Evolutionary conservation across 2,113 vertebrate species (phyloP).

Genomic region (Mola mola): DNA sequence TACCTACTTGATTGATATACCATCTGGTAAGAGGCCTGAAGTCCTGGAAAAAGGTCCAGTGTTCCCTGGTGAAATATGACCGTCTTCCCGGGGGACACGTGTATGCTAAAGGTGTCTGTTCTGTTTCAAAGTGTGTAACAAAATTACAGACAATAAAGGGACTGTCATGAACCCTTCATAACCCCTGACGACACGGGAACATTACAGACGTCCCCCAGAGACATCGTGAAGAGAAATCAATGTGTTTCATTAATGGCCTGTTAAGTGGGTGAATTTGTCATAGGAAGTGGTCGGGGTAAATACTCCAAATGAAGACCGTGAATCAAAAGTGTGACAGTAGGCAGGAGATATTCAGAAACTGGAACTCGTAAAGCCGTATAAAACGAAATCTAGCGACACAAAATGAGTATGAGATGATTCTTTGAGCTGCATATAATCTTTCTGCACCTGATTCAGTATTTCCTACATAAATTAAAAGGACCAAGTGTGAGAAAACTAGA

Average conservation of each 20-base stretch:
- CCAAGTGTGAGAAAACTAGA: not conserved
- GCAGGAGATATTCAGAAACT: not conserved
- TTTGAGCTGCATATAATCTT: no score
- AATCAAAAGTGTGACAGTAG: constrained; percentile 21
- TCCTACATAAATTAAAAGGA: no score
- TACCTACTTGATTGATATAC: not conserved
- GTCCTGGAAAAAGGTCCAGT: constrained; percentile 20
- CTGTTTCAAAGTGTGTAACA: constrained; percentile 50
- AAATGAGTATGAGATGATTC: no score
- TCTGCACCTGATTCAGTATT: not conserved
- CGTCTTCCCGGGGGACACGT: constrained; percentile 7
- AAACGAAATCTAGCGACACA: no score
- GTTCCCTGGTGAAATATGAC: constrained; percentile 46
- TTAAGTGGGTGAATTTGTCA: constrained; percentile 21
- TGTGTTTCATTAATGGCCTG: constrained; percentile 29
- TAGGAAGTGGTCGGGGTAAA: constrained; percentile 12
- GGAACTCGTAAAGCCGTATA: no score
- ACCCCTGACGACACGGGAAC: constrained; percentile 9
- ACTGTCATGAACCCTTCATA: constrained; percentile 48
- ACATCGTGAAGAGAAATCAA: constrained; percentile 52
- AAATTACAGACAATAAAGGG: constrained; percentile 50
- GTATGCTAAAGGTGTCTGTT: constrained; percentile 24
- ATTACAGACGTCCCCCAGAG: constrained; percentile 33
- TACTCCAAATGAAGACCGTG: constrained; percentile 20
- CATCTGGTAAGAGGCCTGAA: constrained; percentile 19